Conservation (phyloP, 1,140 invertebrate genomes). For the Zaprionus camerounensis region DNA sequence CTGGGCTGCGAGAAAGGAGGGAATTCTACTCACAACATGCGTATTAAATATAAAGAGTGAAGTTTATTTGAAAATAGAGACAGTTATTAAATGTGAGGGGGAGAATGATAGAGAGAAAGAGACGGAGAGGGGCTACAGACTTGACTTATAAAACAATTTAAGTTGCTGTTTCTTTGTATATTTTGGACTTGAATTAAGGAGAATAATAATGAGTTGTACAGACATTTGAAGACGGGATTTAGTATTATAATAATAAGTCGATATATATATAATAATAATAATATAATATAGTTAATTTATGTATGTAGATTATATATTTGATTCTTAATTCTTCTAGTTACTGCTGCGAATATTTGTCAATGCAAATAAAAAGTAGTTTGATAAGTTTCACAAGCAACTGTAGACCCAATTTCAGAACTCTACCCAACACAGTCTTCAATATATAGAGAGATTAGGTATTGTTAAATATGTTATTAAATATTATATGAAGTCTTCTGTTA, state of each 20-base stretch:
- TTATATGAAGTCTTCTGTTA: no score
- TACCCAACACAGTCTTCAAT: no score
- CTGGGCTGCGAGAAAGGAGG: background rate
- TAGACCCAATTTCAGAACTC: background rate
- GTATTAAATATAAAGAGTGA: background rate
- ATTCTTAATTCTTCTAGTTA: background rate
- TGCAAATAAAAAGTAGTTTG: background rate
- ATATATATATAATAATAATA: no score
- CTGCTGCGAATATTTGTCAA: background rate
- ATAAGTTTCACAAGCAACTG: background rate
- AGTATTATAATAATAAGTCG: no score
- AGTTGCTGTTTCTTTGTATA: background rate
- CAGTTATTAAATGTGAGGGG: background rate
- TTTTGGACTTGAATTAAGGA: background rate
- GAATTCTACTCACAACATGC: no score
- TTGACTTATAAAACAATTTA: background rate
- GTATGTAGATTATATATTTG: background rate
- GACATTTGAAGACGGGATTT: background rate
- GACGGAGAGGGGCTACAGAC: background rate
- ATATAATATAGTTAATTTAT: no score
- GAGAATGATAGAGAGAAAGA: background rate
- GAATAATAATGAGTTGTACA: background rate
- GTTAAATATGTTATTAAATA: no score
- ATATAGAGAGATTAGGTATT: no score
- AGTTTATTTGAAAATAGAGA: background rate